Base-by-base conservation (phyloP, 1,140 invertebrate genomes). In the Diprion similis region DNA sequence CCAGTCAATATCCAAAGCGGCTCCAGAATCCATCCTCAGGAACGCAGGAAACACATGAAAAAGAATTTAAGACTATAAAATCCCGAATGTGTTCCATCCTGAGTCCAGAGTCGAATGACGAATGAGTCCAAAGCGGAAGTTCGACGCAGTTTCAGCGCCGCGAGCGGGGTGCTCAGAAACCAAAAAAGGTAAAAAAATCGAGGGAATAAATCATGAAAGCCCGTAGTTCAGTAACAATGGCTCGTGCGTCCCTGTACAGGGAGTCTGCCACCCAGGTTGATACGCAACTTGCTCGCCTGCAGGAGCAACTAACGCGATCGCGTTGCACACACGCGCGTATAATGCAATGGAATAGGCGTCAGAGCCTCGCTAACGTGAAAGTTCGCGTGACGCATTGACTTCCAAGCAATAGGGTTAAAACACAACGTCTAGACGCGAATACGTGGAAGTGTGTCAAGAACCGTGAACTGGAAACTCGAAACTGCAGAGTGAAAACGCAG, bases 361-460 rank as follows among this genome's bases (percentile, higher is more conserved):
- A 9, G 4, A 59, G 11, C 6, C 11, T 6, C 9, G n/a, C 51
- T 59, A 59, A 59, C 51, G 51, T 9, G 51, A 59, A 59, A 59
- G 51, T 59, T 59, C n/a, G 51, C 51, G 51, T 59, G 51, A 59
- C 51, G 51, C n/a, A 59, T 8, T 59, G 51, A 59, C 51, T 59
- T 59, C 9, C 51, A 59, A 59, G n/a, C 51, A 59, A 59, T 59
- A 17, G 51, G n/a, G 51, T 13, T 17, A 59, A 17, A 17, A 37
- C 6, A 59, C 51, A 59, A 59, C 9, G n/a, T 9, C 0, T 13
- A 37, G 24, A 37, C 24, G 24, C 24, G 24, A 37, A 13, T 9
- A 59, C 51, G 51, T 59, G 6, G 51, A 59, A 59, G 51, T 59
- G 51, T 59, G 51, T 59, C 51, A 8, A 9, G 51, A 59, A 59